These are phyloP conservation scores for Cherax destructor DNA, from an alignment of 1,140 invertebrate species.

Conservation along the genomic window DNA sequence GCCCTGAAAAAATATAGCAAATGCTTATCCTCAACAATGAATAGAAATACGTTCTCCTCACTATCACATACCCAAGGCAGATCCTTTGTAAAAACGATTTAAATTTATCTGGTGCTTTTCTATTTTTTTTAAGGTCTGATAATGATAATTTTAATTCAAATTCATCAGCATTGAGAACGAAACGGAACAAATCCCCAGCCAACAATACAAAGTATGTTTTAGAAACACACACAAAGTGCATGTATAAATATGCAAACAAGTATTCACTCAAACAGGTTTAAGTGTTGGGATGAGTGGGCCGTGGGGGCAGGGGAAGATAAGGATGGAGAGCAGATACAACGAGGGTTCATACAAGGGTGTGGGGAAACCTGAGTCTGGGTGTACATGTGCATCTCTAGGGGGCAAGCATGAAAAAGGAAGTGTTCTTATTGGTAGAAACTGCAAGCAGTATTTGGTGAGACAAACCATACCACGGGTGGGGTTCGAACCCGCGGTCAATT, in stretches of 20 bases:
- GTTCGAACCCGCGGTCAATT: too few species aligned
- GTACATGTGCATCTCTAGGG: too few species aligned
- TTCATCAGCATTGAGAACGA: not conserved
- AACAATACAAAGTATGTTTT: not conserved
- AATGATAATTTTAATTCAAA: not conserved
- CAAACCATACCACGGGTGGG: too few species aligned
- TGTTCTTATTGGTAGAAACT: too few species aligned
- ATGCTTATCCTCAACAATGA: not conserved
- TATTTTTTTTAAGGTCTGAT: not conserved
- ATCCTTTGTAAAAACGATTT: not conserved
- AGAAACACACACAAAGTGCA: not conserved
- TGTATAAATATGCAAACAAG: not conserved
- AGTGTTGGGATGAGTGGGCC: too few species aligned
- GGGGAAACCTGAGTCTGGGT: too few species aligned
- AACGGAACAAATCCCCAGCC: not conserved
- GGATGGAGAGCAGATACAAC: too few species aligned
- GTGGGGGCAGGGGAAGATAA: too few species aligned
- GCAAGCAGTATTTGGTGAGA: too few species aligned
- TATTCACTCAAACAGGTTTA: not conserved
- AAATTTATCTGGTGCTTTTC: not conserved
- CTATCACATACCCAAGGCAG: not conserved
- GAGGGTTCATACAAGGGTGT: too few species aligned
- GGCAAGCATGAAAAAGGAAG: too few species aligned
- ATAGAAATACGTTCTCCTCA: not conserved
- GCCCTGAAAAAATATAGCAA: slow-evolving; percentile 36